These are phyloP conservation scores for Danionella cerebrum DNA, from an alignment of 2,113 vertebrate genomes.

Conservation along the genomic window DNA sequence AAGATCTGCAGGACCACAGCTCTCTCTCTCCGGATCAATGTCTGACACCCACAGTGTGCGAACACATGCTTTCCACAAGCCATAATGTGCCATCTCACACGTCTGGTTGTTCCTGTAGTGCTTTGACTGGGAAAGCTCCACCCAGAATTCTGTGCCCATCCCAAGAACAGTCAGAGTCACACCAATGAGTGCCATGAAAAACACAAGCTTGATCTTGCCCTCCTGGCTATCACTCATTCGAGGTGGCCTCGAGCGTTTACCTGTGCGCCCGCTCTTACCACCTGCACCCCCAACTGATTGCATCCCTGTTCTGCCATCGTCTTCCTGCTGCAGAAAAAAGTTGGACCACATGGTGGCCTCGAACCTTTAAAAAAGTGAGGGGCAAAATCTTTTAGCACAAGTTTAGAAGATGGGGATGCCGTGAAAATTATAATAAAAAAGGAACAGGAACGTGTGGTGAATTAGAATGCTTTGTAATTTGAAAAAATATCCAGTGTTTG, in stretches of 20 bases:
- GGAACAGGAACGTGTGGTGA: background rate
- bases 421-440: background rate
- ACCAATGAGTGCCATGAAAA: conserved; percentile 72
- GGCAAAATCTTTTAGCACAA: background rate
- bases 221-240: conserved; percentile 61
- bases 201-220: conserved; percentile 62
- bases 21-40: conserved; percentile 69
- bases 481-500: background rate
- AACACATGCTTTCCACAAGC: conserved; percentile 82
- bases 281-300: conserved; percentile 38
- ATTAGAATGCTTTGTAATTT: background rate
- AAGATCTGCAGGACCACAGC: conserved; percentile 77
- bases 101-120: conserved; percentile 70
- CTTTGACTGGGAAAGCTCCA: conserved; percentile 74
- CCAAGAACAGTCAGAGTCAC: conserved; percentile 75
- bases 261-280: conserved; percentile 42
- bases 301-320: conserved; percentile 57
- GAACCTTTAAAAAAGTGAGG: background rate
- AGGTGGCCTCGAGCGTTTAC: conserved; percentile 31
- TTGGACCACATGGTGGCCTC: conserved; percentile 78
- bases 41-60: conserved; percentile 76
- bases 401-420: background rate
- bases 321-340: conserved; percentile 75
- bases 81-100: conserved; percentile 73
- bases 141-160: conserved; percentile 86